Evolutionary conservation across 1,140 invertebrate genomes (phyloP), one percentile per base, ranked within the genome.

Genomic region (Chymomyza costata): DNA sequence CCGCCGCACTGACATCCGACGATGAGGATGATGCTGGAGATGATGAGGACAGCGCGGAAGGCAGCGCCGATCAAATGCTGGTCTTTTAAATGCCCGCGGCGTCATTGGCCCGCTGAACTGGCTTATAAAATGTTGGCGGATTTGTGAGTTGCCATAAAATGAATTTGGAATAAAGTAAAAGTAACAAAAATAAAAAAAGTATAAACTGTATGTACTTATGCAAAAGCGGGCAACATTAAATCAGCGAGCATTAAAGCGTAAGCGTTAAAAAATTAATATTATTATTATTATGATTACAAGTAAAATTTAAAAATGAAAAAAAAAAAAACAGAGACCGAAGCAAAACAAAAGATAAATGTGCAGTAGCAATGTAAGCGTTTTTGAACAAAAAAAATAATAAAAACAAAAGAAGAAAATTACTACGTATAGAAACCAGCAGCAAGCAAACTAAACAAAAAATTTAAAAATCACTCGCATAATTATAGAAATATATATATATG

Each of bases 41-140:
- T 60, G 88, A 89, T 17, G 88, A 90, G 50, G 89, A 92, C 63
- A 91, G 91, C 60, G 86, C 92, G 50, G 92, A 93, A 82, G 92
- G 92, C 18, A 93, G 92, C 44, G 92, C 92, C 49, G 92, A 93
- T 86, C 91, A 92, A 86, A 91, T 92, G 21, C 85, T 92, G 60
- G 92, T 93, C 83, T 93, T 93, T 84, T 94, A 92, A 89, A 83
- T 37, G 32, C n/a, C 18, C 39, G 25, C 21, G 16, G 2, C 18
- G 11, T 18, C 16, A 19, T 19, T 14, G 21, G 21, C 21, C 21
- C 8, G 21, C 21, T 25, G 21, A n/a, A 18, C 14, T 38, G 43
- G 25, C 51, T 54, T 47, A 31, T 21, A 30, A 25, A 25, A 25
- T 37, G n/a, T 19, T 21, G 32, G 44, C 34, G 52, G 35, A 62